A percentile compares a stretch with the other conserved stretches of the same genome.
Conservation (phyloP, 2,113 vertebrate species). For the Oreochromis aureus region DNA sequence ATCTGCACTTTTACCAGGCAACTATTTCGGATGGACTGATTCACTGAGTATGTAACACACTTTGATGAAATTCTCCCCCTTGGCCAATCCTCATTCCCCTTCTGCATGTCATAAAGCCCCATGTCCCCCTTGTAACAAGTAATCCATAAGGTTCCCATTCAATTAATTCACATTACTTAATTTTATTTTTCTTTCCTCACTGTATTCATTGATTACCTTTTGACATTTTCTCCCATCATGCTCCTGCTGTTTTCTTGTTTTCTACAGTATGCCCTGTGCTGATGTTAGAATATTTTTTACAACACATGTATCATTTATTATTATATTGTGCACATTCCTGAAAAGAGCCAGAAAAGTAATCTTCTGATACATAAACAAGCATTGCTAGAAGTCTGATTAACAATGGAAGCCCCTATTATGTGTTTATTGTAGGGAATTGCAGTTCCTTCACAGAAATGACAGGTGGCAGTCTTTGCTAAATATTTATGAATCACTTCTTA, state of each 20-base stretch:
- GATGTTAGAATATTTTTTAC: background rate
- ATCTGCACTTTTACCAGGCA: conserved; percentile 86
- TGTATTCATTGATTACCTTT: background rate
- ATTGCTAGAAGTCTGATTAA: background rate
- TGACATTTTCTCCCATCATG: background rate
- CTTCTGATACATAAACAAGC: background rate
- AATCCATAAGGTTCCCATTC: background rate
- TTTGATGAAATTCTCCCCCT: conserved; percentile 43
- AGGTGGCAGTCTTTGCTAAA: conserved; percentile 3
- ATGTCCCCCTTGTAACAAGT: background rate
- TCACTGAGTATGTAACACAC: conserved; percentile 89
- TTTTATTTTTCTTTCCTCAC: background rate
- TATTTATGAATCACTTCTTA: background rate
- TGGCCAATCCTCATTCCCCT: conserved; percentile 40
- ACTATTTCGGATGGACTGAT: conserved; percentile 97
- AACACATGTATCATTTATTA: background rate
- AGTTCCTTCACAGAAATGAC: background rate
- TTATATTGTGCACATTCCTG: background rate
- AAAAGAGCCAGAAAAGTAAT: background rate
- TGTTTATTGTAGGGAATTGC: background rate
- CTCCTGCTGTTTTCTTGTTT: background rate
- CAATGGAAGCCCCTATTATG: background rate
- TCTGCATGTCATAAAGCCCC: conserved; percentile 61
- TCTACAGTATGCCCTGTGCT: background rate
- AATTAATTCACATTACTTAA: background rate